Evolutionary conservation across 2,888 invertebrate genomes (phyloP), one percentile per base, ranked within the genome.

Genomic region (Hirtodrosophila histrioides): DNA sequence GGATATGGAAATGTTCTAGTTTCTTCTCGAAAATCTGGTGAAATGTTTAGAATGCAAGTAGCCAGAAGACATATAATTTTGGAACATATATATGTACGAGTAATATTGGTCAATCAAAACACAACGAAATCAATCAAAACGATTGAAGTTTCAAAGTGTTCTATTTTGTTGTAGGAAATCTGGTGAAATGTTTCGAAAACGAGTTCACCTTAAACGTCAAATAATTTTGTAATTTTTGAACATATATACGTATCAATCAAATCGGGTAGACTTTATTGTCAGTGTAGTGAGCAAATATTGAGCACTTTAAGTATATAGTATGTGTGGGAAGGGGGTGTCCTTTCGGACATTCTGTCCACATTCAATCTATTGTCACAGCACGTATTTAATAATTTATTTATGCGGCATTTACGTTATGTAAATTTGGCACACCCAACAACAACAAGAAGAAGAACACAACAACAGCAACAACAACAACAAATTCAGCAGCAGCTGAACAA

Each of bases 331-430:
- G 7, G 31, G 39, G 2, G 50, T 46, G 58, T 49, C 31, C 27
- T 56, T 55, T 43, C 12, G 48, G 36, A 31, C 43, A 48, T 58
- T 71, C 55, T 69, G 57, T 58, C 39, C 58, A 49, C 65, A 73
- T 73, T 39, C 48, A 45, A 58, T 46, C 54, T 57, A 76, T 69
- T 71, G 56, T 76, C 65, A 60, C 65, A 72, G 83, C 85, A 79
- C 85, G 81, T 88, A 76, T 79, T 88, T 88, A 84, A 88, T 82
- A 86, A 82, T 80, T 82, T 82, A 88, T 82, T 88, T 86, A 82
- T 88, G 87, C 84, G 55, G 69, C 87, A 86, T 88, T 88, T 88
- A 88, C 77, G 87, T 82, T 84, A 82, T 88, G 88, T 82, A 82
- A 88, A 82, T 88, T 88, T 86, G 62, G 64, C 66, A 78, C 75